Percentiles rank a stretch among this genome's conserved stretches.
phyloP scores from a whole-genome alignment of 2,888 invertebrate genomes.

The Megastigmus dorsalis region DNA sequence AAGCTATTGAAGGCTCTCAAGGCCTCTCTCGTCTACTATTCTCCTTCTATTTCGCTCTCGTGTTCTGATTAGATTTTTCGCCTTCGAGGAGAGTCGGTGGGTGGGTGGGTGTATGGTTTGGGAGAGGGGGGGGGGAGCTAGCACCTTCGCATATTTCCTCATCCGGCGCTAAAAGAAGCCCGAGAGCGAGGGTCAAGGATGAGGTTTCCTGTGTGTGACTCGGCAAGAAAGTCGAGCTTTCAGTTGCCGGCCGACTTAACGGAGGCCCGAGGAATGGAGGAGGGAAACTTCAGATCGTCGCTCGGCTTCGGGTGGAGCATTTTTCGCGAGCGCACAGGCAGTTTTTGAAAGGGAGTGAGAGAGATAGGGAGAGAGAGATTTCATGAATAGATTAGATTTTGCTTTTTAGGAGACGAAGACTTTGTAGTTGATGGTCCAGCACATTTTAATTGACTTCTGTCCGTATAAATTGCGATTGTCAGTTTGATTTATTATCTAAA shows the following conservation, averaged over 20 bases:
- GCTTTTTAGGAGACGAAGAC: too few species aligned
- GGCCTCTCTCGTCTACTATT: slow-evolving; percentile 1
- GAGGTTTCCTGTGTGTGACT: slow-evolving; percentile 18
- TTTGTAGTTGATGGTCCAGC: too few species aligned
- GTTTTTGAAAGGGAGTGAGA: background rate
- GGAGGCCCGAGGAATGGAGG: background rate
- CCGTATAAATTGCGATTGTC: too few species aligned
- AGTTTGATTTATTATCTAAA: too few species aligned
- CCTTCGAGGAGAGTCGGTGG: background rate
- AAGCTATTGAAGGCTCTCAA: slow-evolving; percentile 13
- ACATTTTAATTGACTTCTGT: too few species aligned
- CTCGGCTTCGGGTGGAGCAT: background rate
- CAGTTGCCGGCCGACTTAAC: background rate
- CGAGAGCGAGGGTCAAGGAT: slow-evolving; percentile 5
- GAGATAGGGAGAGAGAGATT: background rate
- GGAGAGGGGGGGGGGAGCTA: too few species aligned
- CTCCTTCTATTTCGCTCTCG: background rate
- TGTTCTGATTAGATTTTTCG: background rate
- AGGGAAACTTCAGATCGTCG: slow-evolving; percentile 6
- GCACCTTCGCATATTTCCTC: background rate
- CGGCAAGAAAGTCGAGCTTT: slow-evolving; percentile 11
- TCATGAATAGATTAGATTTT: too few species aligned
- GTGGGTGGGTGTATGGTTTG: too few species aligned
- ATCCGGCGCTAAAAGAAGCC: background rate
- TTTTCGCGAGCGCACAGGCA: background rate